Evolutionary conservation across 2,113 vertebrate genomes (phyloP).

Genomic region (Syrrhaptes paradoxus): DNA sequence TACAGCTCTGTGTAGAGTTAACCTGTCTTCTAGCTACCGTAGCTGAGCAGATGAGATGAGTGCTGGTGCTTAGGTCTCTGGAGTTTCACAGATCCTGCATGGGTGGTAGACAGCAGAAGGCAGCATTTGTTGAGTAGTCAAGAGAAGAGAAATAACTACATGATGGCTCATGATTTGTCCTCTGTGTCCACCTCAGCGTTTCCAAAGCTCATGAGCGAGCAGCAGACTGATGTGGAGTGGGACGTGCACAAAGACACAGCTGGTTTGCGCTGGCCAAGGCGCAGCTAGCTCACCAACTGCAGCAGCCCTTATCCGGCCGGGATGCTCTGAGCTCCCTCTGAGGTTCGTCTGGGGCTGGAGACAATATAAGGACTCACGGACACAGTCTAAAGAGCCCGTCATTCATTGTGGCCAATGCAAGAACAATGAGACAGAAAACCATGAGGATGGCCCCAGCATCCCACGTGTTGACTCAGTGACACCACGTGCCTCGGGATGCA

Average conservation of each 20-base stretch:
- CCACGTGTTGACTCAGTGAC: not conserved
- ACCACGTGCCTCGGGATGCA: rapidly evolving
- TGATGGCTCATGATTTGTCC: not conserved
- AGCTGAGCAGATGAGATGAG: not conserved
- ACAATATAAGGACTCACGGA: not conserved
- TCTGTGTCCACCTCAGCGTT: not conserved
- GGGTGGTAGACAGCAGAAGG: not conserved
- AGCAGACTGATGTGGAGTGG: not conserved
- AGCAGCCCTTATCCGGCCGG: not conserved
- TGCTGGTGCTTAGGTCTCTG: not conserved
- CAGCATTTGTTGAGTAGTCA: not conserved
- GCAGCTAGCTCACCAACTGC: not conserved
- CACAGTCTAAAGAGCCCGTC: not conserved
- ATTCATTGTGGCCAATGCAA: not conserved
- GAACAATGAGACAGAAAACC: not conserved
- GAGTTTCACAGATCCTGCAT: not conserved
- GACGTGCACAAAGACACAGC: not conserved
- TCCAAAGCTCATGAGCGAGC: not conserved
- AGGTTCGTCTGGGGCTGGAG: not conserved
- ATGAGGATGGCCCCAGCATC: not conserved
- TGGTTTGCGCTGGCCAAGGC: not conserved
- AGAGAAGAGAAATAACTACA: not conserved
- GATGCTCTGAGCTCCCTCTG: not conserved
- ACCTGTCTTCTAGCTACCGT: not conserved
- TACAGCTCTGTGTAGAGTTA: not conserved